Evolutionary conservation across 2,888 invertebrate genomes (phyloP).

Genomic region (Harmothoe impar): DNA sequence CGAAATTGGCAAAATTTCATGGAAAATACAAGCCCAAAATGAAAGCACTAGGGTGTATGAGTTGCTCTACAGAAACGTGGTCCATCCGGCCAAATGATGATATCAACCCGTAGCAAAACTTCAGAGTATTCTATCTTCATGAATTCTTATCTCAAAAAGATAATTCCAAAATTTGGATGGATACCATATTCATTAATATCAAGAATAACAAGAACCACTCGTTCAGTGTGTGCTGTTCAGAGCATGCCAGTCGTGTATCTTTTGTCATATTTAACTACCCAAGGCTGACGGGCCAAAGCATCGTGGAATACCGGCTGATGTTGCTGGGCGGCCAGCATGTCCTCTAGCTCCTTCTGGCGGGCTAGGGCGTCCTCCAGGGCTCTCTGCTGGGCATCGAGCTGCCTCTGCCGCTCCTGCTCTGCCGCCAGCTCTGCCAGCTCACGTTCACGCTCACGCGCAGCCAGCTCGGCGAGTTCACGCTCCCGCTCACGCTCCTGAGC

Average conservation of each 20-base stretch:
- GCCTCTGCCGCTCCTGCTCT: conserved; percentile 43
- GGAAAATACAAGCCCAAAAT: too few relatives aligned
- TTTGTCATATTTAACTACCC: conserved; percentile 14
- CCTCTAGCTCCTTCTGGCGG: conserved; percentile 48
- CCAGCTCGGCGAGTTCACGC: conserved; percentile 37
- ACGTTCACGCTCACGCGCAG: conserved; percentile 39
- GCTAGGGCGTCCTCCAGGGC: conserved; percentile 41
- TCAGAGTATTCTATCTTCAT: too few relatives aligned
- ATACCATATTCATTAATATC: too few relatives aligned
- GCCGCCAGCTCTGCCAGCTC: conserved; percentile 49
- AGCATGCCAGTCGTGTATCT: conserved; percentile 15
- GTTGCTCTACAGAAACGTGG: too few relatives aligned
- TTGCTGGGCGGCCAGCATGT: neutral
- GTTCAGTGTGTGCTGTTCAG: conserved; percentile 54
- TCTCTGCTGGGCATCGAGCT: conserved; percentile 53
- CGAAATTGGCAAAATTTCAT: too few relatives aligned
- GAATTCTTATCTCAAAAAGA: too few relatives aligned
- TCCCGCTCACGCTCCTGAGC: neutral
- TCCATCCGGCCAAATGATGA: too few relatives aligned
- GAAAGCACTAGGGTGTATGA: too few relatives aligned
- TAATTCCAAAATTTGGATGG: too few relatives aligned
- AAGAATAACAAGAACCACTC: conserved; percentile 40
- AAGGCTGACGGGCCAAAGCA: conserved; percentile 59
- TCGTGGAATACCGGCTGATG: conserved; percentile 63
- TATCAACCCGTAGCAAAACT: too few relatives aligned